A percentile compares a stretch with the other conserved stretches of the same genome.
Conservation (phyloP, 1,140 invertebrate genomes). For the Eufriesea mexicana region DNA sequence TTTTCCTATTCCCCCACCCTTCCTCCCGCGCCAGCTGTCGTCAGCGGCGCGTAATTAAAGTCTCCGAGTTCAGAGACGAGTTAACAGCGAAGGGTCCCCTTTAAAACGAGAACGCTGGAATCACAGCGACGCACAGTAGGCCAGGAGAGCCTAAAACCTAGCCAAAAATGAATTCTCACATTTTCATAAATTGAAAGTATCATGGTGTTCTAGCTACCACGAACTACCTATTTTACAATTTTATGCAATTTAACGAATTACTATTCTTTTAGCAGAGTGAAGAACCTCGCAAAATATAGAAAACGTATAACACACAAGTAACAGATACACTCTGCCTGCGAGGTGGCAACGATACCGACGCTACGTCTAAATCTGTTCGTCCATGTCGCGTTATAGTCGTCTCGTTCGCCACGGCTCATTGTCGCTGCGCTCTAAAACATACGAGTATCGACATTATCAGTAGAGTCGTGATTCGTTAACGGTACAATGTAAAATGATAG, state of each 20-base stretch:
- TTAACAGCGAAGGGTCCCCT: neutral
- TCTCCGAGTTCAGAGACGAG: neutral
- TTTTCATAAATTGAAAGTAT: too few relatives aligned
- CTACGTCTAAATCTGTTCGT: neutral
- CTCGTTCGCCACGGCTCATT: too few relatives aligned
- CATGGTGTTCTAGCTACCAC: too few relatives aligned
- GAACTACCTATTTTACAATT: too few relatives aligned
- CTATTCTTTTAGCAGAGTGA: too few relatives aligned
- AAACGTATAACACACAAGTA: too few relatives aligned
- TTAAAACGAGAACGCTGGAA: slow-evolving; percentile 10
- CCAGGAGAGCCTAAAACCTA: too few relatives aligned
- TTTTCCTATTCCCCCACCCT: slow-evolving; percentile 6
- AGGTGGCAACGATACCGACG: neutral
- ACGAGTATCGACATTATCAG: slow-evolving; percentile 30
- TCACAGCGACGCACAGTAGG: neutral
- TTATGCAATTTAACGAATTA: too few relatives aligned
- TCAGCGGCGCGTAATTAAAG: slow-evolving; percentile 2
- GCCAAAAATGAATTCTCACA: too few relatives aligned
- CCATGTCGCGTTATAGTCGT: neutral
- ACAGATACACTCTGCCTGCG: neutral
- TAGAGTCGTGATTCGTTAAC: slow-evolving; percentile 13
- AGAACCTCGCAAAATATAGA: too few relatives aligned
- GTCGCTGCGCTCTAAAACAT: neutral
- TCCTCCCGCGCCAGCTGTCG: neutral
- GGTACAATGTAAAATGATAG: slow-evolving; percentile 20